A percentile compares a stretch with the other conserved stretches of the same genome.
Conservation (phyloP, 2,113 vertebrate species). For the Tauraco erythrolophus region DNA sequence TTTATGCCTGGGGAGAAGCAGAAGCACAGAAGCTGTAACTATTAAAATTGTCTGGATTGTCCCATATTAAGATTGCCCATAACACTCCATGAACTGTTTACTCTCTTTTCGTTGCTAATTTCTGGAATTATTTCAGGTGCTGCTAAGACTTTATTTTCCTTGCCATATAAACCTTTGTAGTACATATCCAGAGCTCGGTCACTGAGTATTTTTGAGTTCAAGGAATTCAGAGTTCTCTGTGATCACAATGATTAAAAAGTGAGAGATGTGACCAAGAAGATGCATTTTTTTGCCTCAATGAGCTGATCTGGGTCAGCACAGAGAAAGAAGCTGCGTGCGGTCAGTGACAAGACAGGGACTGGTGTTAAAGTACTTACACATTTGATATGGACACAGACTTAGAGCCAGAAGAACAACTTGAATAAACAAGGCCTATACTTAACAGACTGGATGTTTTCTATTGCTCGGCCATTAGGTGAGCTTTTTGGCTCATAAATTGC, state of each 20-base stretch:
- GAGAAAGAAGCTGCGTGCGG: fast-evolving
- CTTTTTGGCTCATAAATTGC: background rate
- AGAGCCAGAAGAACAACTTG: background rate
- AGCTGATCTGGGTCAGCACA: background rate
- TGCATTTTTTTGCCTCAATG: background rate
- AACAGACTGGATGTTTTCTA: background rate
- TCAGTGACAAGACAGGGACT: background rate
- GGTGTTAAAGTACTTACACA: background rate
- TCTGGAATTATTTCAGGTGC: background rate
- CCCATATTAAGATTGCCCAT: background rate
- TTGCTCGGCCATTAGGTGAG: background rate
- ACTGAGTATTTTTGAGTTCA: background rate
- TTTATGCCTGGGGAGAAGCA: background rate
- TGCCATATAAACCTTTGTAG: background rate
- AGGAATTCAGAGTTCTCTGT: background rate
- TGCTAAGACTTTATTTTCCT: background rate
- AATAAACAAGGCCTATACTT: background rate
- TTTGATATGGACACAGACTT: background rate
- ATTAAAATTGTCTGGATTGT: background rate
- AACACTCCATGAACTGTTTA: background rate
- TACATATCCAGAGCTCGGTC: background rate
- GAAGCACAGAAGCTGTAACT: background rate
- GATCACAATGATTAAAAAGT: background rate
- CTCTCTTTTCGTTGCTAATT: background rate
- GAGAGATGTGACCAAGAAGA: background rate